A percentile compares a stretch with the other conserved stretches of the same genome.
Conservation (phyloP, 35 echinoderm and acorn worm species). For the Heliocidaris erythrogramma region DNA sequence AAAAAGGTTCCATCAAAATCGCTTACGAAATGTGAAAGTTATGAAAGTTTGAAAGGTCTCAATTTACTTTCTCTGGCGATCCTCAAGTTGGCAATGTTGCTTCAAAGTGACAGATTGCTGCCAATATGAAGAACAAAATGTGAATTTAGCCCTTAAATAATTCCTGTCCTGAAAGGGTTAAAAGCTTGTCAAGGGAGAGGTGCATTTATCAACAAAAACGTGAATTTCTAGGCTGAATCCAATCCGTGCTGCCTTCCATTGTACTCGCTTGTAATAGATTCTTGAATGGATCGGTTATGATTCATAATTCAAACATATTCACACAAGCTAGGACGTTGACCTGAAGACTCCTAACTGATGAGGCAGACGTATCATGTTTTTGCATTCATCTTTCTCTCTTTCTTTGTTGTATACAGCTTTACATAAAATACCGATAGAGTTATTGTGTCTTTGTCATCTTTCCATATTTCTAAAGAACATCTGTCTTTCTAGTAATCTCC, state of each 20-base stretch:
- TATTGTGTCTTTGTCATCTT: background rate
- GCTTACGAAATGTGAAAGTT: no score
- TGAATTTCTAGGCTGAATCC: background rate
- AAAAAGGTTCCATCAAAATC: no score
- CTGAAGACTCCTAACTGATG: background rate
- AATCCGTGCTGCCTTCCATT: background rate
- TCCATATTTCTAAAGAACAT: background rate
- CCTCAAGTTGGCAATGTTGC: no score
- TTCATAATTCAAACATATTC: background rate
- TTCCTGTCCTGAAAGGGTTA: no score
- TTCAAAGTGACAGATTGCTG: no score
- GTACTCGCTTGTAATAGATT: background rate
- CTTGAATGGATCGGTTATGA: background rate
- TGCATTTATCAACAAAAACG: constrained; percentile 23
- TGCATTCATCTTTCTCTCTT: background rate
- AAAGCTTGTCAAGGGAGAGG: constrained; percentile 23
- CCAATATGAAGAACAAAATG: no score
- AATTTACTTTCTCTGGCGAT: no score
- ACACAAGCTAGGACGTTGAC: background rate
- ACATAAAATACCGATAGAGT: background rate
- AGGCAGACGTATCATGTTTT: background rate
- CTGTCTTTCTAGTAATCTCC: background rate
- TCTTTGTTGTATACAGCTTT: background rate
- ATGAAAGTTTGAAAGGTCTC: no score
- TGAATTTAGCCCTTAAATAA: no score